phyloP scores from a whole-genome alignment of 2,113 vertebrate species.

The Limnothrissa miodon region DNA sequence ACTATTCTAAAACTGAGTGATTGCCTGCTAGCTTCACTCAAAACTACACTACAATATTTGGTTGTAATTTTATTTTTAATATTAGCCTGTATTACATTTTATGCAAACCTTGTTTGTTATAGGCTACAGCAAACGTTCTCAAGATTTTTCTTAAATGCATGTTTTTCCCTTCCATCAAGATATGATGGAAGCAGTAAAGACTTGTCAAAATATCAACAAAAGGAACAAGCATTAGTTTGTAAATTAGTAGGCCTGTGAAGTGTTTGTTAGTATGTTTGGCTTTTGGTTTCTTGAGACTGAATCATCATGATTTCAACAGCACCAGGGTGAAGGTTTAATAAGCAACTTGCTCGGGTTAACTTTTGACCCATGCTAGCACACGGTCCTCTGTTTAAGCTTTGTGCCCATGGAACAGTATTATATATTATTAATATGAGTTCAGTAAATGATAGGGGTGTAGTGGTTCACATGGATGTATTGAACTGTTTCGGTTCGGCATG shows the following conservation, averaged over 20 bases:
- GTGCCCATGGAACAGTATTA: background rate
- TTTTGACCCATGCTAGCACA: background rate
- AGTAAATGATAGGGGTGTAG: background rate
- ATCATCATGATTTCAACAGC: background rate
- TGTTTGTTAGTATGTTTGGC: background rate
- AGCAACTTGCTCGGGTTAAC: background rate
- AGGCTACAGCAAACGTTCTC: too few relatives aligned
- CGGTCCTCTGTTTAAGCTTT: background rate
- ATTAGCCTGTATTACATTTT: too few relatives aligned
- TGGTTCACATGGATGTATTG: too few relatives aligned
- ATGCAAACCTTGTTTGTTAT: too few relatives aligned
- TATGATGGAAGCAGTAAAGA: slow-evolving; percentile 12
- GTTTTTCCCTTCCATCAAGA: background rate
- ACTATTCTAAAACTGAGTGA: too few relatives aligned
- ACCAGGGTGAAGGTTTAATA: background rate
- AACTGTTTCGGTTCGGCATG: too few relatives aligned
- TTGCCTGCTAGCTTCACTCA: too few relatives aligned
- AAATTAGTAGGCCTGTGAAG: slow-evolving; percentile 35
- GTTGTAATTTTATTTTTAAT: too few relatives aligned
- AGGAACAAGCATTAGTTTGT: slow-evolving; percentile 22
- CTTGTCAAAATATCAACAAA: background rate
- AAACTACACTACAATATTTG: too few relatives aligned
- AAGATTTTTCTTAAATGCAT: too few relatives aligned
- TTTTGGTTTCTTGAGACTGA: background rate
- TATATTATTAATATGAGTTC: background rate